phyloP scores from a whole-genome alignment of 2,113 vertebrate genomes.

The Taxidea taxus region DNA sequence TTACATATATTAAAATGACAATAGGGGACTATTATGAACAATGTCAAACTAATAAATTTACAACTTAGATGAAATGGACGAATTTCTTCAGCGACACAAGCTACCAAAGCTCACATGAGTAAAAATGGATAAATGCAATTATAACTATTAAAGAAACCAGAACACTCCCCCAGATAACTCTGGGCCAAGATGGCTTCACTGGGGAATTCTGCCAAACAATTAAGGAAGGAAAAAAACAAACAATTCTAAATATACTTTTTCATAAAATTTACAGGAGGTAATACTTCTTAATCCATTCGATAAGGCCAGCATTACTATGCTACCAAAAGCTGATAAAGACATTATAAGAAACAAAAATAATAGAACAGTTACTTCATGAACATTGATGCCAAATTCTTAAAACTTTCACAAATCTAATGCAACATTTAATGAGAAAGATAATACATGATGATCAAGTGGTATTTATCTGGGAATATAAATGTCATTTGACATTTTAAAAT shows the following conservation, averaged over 20 bases:
- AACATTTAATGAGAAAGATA: background rate
- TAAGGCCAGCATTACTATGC: background rate
- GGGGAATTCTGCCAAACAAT: background rate
- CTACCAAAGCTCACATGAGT: background rate
- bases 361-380: background rate
- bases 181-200: background rate
- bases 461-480: background rate
- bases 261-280: background rate
- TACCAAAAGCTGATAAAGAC: background rate
- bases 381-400: background rate
- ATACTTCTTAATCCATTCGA: background rate
- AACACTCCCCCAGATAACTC: background rate
- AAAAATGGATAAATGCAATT: background rate
- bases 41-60: background rate
- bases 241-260: background rate
- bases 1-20: background rate
- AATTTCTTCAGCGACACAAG: background rate
- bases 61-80: background rate
- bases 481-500: background rate
- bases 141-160: background rate
- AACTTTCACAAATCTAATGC: background rate
- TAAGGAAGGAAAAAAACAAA: background rate
- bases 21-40: background rate
- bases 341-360: background rate
- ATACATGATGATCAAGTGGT: background rate